Conservation (phyloP, 2,113 vertebrate genomes). For the Actinemys pallida region DNA sequence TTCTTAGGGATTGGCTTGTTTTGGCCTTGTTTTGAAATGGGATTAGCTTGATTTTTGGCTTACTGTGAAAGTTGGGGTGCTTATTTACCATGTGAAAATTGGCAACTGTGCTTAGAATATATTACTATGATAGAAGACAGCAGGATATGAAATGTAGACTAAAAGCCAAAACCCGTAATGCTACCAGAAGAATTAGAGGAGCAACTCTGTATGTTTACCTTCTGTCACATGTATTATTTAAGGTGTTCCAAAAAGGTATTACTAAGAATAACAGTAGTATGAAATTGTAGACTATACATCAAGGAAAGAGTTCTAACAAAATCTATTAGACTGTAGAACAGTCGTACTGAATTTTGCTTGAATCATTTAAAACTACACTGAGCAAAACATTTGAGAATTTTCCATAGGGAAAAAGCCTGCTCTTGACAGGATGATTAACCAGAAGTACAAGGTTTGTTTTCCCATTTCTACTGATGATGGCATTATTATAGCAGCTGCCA, state of each 20-base stretch:
- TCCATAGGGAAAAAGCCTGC: not conserved
- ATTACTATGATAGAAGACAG: not conserved
- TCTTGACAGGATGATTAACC: not conserved
- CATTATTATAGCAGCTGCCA: not conserved
- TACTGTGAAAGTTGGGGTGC: no score
- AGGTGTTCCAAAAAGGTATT: not conserved
- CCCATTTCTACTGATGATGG: not conserved
- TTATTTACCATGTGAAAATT: no score
- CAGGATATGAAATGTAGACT: not conserved
- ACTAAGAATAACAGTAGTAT: not conserved
- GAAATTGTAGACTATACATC: not conserved
- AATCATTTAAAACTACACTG: not conserved
- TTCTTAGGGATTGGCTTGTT: no score
- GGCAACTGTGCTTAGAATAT: no score
- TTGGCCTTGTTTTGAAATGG: no score
- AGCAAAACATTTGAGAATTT: not conserved
- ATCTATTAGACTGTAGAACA: not conserved
- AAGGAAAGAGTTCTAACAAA: not conserved
- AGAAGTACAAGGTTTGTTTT: not conserved
- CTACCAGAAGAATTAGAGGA: not conserved
- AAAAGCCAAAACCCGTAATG: not conserved
- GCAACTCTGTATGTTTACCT: not conserved
- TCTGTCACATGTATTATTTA: not conserved
- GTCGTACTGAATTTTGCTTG: fast-evolving
- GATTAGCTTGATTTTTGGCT: no score